Conservation (phyloP, 2,888 invertebrate genomes). For the Agrilus mali region DNA sequence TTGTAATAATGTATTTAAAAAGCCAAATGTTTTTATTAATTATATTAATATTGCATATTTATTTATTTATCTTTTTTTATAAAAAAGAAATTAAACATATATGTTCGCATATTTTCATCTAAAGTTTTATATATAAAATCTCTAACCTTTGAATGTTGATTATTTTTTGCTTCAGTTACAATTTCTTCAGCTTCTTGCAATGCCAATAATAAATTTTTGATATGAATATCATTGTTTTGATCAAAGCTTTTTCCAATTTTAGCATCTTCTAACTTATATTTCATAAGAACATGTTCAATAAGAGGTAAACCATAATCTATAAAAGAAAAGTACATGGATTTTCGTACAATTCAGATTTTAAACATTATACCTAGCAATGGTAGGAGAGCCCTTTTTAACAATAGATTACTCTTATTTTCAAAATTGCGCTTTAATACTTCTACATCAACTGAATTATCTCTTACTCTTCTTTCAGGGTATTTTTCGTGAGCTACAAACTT, state of each 20-base stretch:
- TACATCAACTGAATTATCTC: constrained; percentile 41
- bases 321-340: constrained; percentile 12
- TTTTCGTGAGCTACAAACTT: constrained; percentile 88
- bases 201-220: constrained; percentile 49
- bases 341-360: not conserved
- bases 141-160: constrained; percentile 42
- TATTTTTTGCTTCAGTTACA: constrained; percentile 42
- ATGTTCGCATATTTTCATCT: too few relatives aligned
- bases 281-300: constrained; percentile 77
- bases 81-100: too few relatives aligned
- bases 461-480: constrained; percentile 72
- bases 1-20: too few relatives aligned
- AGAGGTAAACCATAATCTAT: constrained; percentile 82
- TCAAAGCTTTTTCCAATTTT: constrained; percentile 57
- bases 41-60: too few relatives aligned
- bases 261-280: constrained; percentile 50
- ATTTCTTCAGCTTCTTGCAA: constrained; percentile 56
- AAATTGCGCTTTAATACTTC: constrained; percentile 48
- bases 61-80: too few relatives aligned
- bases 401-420: constrained; percentile 57
- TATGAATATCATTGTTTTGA: constrained; percentile 38
- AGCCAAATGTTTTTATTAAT: too few relatives aligned
- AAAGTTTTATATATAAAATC: not conserved
- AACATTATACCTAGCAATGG: constrained; percentile 53
- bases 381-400: constrained; percentile 68